Evolutionary conservation across 2,113 vertebrate species (phyloP), one percentile per base, ranked within the genome.

Genomic region (Haplochromis vanheusdeni): DNA sequence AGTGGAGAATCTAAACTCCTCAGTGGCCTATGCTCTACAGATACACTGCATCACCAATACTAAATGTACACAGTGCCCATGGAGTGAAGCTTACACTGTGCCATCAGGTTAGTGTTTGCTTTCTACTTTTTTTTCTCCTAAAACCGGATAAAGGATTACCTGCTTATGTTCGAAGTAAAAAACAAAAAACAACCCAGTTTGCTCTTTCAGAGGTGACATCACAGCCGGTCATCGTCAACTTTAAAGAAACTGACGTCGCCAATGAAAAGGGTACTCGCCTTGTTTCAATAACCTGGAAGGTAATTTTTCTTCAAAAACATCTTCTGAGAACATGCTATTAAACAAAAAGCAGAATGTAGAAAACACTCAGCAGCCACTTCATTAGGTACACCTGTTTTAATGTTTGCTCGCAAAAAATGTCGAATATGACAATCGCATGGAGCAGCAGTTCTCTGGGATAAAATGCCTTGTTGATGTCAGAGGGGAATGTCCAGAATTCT

Each of bases 171-270:
- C 0, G 9, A 54, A 58, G 40, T 6, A 13, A 16, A 31, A 0
- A 47, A 47, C 28, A 4, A 4, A 2, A 2, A 17, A 0, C 56
- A 60, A 60, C 14, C 56, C 12, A 35, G 42, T 17, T 77, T 80
- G 19, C 16, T 81, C 68, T 83, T 79, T 2, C 56, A 97, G 96
- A 96, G 80, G 88, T 97, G 45, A 93, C 49, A 2, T 37, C 85
- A 2, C 62, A 13, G 54, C 96, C 96, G 4, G 70, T 86, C 16
- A 62, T 94, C 5, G 51, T 84, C 31, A 23, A 56, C 12, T 5
- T 86, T 9, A 2, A 84, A 31, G 89, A 88, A 0, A 52, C n/a
- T 5, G 62, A 89, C 16, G 6, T 70, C 1, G 0, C 7, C 3
- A n/a, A 12, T 23, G 8, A 7, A 55, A 47, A 49, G 31, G 92